Conservation (phyloP, 2,888 invertebrate species). For the Drosophila ustulata region DNA sequence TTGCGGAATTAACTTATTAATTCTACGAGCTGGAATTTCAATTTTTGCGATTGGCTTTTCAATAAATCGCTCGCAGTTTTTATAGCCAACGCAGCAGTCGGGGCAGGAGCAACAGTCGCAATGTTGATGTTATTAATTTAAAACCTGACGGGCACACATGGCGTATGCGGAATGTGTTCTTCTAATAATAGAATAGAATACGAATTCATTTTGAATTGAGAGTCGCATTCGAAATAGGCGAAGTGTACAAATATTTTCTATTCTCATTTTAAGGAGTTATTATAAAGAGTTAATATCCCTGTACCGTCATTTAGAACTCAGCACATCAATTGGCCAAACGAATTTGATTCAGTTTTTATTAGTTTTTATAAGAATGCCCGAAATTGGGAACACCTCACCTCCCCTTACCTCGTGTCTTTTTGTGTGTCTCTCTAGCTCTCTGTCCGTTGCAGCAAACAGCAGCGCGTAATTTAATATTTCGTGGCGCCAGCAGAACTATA, state of each 20-base stretch:
- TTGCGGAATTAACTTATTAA: constrained; percentile 76
- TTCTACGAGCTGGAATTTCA: constrained; percentile 63
- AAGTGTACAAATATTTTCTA: neutral
- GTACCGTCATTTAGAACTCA: neutral
- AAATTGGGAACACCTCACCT: constrained; percentile 8
- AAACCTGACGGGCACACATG: constrained; percentile 47
- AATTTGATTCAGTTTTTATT: constrained; percentile 22
- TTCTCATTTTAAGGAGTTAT: too few relatives aligned
- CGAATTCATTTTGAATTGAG: neutral
- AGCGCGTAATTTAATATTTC: constrained; percentile 84
- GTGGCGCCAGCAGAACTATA: constrained; percentile 84
- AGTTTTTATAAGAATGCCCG: constrained; percentile 21
- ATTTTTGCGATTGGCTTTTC: constrained; percentile 53
- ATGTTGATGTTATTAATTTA: constrained; percentile 72
- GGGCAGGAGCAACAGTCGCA: constrained; percentile 26
- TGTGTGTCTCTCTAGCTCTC: neutral
- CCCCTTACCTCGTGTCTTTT: neutral
- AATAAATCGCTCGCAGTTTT: constrained; percentile 56
- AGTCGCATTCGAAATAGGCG: neutral
- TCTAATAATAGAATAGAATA: constrained; percentile 1
- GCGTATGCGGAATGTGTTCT: constrained; percentile 69
- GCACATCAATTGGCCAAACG: neutral
- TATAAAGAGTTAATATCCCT: too few relatives aligned
- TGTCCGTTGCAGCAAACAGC: constrained; percentile 54
- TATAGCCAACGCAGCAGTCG: constrained; percentile 39